These are phyloP conservation scores for Chinchilla lanigera DNA, from an alignment of 2,113 vertebrate species.

Conservation along the genomic window DNA sequence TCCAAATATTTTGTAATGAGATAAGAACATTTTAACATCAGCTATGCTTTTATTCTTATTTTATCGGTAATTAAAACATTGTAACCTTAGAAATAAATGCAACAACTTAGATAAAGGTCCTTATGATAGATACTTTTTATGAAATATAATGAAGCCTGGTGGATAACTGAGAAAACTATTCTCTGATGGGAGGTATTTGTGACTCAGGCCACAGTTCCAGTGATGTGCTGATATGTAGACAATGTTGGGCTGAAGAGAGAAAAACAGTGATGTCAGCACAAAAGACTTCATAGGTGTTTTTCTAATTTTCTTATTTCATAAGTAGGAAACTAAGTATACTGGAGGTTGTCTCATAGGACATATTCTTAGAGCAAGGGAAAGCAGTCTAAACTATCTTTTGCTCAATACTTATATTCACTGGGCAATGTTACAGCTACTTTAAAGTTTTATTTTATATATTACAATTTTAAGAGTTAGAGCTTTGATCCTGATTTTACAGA, in stretches of 20 bases:
- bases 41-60: background rate
- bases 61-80: constrained; percentile 6
- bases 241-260: background rate
- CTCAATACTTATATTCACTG: background rate
- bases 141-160: background rate
- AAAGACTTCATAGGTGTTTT: background rate
- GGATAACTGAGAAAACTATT: background rate
- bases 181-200: background rate
- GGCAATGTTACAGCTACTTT: background rate
- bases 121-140: background rate
- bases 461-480: background rate
- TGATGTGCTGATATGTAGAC: background rate
- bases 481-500: constrained; percentile 9
- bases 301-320: background rate
- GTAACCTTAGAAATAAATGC: constrained; percentile 1
- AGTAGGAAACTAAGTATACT: background rate
- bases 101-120: background rate
- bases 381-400: background rate
- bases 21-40: background rate
- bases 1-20: background rate
- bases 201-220: fast-evolving
- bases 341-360: background rate
- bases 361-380: background rate
- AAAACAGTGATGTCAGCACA: background rate
- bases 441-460: background rate